A percentile compares a stretch with the other conserved stretches of the same genome.
These are phyloP conservation scores for Rostratula benghalensis DNA, from an alignment of 2,113 vertebrate genomes.

Conservation along the genomic window DNA sequence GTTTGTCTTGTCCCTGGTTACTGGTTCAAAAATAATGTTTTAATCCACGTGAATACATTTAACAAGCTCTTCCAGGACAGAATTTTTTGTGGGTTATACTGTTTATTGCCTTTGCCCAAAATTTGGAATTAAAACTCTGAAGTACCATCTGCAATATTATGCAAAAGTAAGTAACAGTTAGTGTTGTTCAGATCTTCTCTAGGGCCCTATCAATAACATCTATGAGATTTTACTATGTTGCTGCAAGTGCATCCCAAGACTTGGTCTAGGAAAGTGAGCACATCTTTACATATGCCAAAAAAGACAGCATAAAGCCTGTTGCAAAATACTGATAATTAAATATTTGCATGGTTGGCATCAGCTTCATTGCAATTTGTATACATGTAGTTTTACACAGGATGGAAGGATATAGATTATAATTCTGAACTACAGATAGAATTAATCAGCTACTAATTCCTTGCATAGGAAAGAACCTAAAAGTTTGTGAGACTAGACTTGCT, in stretches of 20 bases:
- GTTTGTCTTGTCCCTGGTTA: neutral
- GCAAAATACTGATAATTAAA: neutral
- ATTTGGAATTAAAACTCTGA: neutral
- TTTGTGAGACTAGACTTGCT: neutral
- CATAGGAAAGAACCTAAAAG: neutral
- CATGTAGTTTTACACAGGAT: neutral
- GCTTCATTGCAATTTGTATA: neutral
- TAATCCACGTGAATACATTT: constrained; percentile 4
- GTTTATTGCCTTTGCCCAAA: neutral
- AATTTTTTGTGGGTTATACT: neutral
- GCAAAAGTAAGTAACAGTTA: neutral
- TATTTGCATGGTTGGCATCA: neutral
- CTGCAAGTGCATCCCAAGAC: neutral
- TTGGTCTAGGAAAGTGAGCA: neutral
- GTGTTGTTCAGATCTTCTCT: neutral
- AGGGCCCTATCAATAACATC: neutral
- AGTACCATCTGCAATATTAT: neutral
- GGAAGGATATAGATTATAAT: neutral
- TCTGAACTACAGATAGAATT: neutral
- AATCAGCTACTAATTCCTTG: neutral
- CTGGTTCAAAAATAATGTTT: constrained; percentile 23
- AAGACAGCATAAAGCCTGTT: neutral
- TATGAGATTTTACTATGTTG: neutral
- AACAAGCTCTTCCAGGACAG: neutral
- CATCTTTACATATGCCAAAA: neutral